phyloP scores from a whole-genome alignment of 2,113 vertebrate genomes.

The Pterocles gutturalis region DNA sequence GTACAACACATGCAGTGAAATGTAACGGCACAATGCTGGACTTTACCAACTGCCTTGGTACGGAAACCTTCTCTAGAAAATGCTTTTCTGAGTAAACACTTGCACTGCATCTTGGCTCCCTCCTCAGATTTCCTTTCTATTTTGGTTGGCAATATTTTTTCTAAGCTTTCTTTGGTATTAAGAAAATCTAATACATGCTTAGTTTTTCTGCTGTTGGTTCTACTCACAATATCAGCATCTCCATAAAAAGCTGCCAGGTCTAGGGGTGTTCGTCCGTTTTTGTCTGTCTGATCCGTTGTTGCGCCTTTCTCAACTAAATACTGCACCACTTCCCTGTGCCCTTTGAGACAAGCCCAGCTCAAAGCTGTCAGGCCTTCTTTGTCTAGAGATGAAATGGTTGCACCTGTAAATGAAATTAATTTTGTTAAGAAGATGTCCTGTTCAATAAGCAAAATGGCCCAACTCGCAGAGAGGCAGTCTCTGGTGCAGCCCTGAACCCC shows the following conservation, averaged over 20 bases:
- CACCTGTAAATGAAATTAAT: constrained; percentile 77
- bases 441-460: background rate
- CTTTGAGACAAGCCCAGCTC: constrained; percentile 98
- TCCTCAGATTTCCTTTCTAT: background rate
- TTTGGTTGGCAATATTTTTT: background rate
- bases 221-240: constrained; percentile 93
- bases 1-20: background rate
- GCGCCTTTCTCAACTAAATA: constrained; percentile 93
- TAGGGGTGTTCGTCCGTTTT: constrained; percentile 93
- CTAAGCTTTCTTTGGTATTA: background rate
- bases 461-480: background rate
- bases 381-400: constrained; percentile 89
- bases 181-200: background rate
- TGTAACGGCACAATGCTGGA: accelerated
- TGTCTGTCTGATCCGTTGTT: constrained; percentile 93
- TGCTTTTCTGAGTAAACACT: background rate
- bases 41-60: background rate
- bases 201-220: background rate
- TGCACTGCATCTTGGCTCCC: background rate
- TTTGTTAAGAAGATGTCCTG: background rate
- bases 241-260: constrained; percentile 97
- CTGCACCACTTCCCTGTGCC: constrained; percentile 92
- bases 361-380: constrained; percentile 94
- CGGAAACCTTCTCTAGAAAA: background rate
- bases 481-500: background rate